A percentile compares a stretch with the other conserved stretches of the same genome.
Conservation (phyloP, 2,113 vertebrate genomes). For the Stictonetta naevosa region DNA sequence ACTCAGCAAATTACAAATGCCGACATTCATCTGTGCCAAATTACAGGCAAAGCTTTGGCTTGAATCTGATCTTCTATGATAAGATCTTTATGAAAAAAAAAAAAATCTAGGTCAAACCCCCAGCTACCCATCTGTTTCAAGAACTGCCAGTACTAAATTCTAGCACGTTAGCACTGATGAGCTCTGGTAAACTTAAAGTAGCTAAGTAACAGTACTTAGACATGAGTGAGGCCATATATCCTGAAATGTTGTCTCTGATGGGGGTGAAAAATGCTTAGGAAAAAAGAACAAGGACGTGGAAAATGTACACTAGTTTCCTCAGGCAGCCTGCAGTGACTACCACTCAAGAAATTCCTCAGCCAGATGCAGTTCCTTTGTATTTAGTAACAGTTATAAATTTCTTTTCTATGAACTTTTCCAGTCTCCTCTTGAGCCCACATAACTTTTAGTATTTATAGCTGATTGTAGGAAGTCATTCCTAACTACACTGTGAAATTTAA, state of each 20-base stretch:
- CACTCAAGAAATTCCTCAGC: neutral
- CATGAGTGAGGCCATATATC: neutral
- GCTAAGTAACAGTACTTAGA: neutral
- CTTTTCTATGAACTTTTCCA: neutral
- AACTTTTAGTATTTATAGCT: neutral
- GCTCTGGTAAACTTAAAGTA: neutral
- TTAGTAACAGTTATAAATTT: neutral
- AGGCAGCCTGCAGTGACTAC: neutral
- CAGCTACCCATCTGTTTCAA: neutral
- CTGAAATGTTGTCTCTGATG: neutral
- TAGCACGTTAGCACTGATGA: neutral
- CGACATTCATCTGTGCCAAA: neutral
- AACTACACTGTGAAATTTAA: neutral
- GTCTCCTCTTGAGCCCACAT: neutral
- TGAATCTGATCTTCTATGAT: neutral
- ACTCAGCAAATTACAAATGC: neutral
- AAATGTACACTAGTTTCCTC: neutral
- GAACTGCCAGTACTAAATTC: neutral
- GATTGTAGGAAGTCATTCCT: neutral
- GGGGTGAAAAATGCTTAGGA: neutral
- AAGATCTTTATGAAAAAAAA: neutral
- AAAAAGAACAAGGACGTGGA: neutral
- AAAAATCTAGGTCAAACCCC: neutral
- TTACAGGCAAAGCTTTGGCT: neutral
- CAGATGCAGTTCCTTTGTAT: neutral